Conservation (phyloP, 2,797 vertebrate species). For the Lemur catta region DNA sequence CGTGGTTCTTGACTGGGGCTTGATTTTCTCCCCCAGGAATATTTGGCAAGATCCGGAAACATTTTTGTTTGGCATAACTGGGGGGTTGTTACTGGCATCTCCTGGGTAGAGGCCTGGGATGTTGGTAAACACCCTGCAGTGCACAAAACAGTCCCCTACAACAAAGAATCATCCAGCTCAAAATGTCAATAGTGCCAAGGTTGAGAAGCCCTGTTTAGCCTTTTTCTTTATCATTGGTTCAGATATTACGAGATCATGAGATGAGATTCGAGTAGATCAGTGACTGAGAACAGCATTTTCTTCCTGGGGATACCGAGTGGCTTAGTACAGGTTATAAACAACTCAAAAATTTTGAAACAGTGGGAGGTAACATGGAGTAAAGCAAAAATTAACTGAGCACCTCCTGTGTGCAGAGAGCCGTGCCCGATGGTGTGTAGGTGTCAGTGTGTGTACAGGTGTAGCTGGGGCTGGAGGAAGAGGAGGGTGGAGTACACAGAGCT, state of each 20-base stretch:
- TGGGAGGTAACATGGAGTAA: not conserved
- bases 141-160: too few species aligned
- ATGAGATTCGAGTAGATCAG: not conserved
- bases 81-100: too few species aligned
- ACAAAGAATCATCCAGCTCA: too few species aligned
- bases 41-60: too few species aligned
- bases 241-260: not conserved
- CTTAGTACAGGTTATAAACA: not conserved
- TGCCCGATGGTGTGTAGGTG: not conserved
- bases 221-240: not conserved
- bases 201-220: not conserved
- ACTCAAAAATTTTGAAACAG: not conserved
- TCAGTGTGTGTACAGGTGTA: accelerated
- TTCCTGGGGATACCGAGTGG: not conserved
- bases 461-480: not conserved
- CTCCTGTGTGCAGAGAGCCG: not conserved
- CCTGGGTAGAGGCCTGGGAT: too few species aligned
- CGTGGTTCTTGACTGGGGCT: not conserved
- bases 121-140: too few species aligned
- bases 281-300: not conserved
- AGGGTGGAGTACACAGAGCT: too few species aligned
- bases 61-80: too few species aligned
- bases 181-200: too few species aligned
- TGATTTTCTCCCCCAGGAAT: not conserved
- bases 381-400: not conserved